Base-by-base conservation (phyloP, 2,797 vertebrate species). In the Myotis vivesi region DNA sequence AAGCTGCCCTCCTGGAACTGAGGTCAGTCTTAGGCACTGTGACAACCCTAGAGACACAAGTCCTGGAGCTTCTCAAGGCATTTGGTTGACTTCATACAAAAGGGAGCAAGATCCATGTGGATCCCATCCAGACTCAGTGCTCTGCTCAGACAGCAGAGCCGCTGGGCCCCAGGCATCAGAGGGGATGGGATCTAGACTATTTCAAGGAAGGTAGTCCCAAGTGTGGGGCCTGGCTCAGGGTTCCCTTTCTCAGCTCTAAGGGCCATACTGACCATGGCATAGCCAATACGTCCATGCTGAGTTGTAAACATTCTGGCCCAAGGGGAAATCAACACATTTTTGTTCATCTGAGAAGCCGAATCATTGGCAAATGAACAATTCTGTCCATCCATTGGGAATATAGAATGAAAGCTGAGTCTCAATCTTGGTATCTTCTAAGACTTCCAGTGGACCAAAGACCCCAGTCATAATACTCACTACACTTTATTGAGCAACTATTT, bases 211-310 rank as follows among this genome's bases (percentile, higher is more conserved):
- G 36, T 19, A 25, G 46, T 49, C n/a, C 82, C 80, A 38, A 68
- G 25, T 1, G 4, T 8, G 3, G 46, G n/a, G 57, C 8, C 88
- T 66, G n/a, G 68, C 49, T n/a, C n/a, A 8, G 4, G 6, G 76
- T 59, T 5, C 9, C 17, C 28, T 75, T 41, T 23, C 62, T 59
- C 57, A 76, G 68, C 85, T 68, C 38, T 28, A 51, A 57, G 57
- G 19, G 4, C 12, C 38, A 57, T 19, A 30, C 25, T 46, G 30
- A 73, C 8, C 49, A 9, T 3, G 3, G 68, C 25, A 16, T 38
- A 25, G 33, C 22, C 6, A 36, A 41, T 0, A 0, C 38, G 81
- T 49, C 59, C 0, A 9, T 33, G 57, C 41, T 3, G 2, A 80
- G 17, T n/a, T 66, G 36, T 91, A 86, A 66, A 73, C 10, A 8